Percentiles rank a stretch among this genome's conserved stretches.
phyloP scores from a whole-genome alignment of 92 coral and sea anemone species.

The Hydrozoanthus gracilis region DNA sequence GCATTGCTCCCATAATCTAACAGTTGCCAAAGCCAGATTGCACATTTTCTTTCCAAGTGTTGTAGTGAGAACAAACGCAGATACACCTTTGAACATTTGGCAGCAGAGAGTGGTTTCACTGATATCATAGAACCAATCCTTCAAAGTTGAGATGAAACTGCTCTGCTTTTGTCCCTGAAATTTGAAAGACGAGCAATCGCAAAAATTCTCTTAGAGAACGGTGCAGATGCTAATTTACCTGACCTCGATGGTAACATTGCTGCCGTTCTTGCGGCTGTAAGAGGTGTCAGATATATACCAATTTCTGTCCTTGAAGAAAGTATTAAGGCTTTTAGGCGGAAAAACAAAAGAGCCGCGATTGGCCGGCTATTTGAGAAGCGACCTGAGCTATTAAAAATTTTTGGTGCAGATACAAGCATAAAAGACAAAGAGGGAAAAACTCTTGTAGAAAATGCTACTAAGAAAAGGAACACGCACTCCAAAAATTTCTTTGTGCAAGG shows the following conservation, averaged over 20 bases:
- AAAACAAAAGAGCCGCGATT: too few species aligned
- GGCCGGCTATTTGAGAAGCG: too few species aligned
- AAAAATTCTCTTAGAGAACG: not conserved
- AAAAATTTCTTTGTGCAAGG: not conserved
- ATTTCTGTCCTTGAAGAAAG: not conserved
- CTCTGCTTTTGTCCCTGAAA: not conserved
- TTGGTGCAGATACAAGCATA: not conserved
- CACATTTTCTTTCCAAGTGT: too few species aligned
- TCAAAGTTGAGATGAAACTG: not conserved
- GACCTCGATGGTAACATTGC: not conserved
- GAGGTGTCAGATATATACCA: not conserved
- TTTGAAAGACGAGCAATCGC: not conserved
- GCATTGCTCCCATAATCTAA: too few species aligned
- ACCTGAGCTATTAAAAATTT: not conserved
- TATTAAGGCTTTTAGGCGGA: not conserved
- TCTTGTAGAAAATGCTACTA: not conserved
- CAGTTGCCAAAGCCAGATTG: too few species aligned
- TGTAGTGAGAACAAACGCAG: not conserved
- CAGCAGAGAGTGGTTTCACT: not conserved
- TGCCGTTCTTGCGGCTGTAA: not conserved
- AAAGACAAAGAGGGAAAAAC: not conserved
- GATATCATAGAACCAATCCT: not conserved
- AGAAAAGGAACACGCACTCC: not conserved
- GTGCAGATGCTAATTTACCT: not conserved
- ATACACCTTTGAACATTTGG: conserved; percentile 1